A percentile compares a stretch with the other conserved stretches of the same genome.
These are phyloP conservation scores for Tachina grossa DNA, from an alignment of 2,888 invertebrate species.

Conservation along the genomic window DNA sequence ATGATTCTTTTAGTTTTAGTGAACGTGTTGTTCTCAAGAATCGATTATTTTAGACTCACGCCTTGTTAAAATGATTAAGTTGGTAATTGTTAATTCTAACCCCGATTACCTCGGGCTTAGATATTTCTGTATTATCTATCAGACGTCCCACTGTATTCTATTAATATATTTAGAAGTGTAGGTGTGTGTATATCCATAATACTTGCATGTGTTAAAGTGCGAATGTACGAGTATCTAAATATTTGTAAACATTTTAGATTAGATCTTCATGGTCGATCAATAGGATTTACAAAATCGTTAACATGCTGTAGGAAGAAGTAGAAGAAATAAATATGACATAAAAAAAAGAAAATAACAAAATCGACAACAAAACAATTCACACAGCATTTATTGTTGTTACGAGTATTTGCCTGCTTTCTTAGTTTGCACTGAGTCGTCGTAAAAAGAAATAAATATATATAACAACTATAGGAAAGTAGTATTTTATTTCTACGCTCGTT, in stretches of 20 bases:
- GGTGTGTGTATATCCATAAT: background rate
- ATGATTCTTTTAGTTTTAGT: too few species aligned
- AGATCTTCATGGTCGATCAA: conserved; percentile 66
- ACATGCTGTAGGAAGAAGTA: background rate
- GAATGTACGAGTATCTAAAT: conserved; percentile 22
- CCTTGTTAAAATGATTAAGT: too few species aligned
- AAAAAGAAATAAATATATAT: background rate
- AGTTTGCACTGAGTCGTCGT: background rate
- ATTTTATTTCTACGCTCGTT: background rate
- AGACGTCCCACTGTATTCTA: background rate
- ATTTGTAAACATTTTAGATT: conserved; percentile 57
- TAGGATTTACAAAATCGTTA: conserved; percentile 65
- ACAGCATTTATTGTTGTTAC: conserved; percentile 45
- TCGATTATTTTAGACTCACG: too few species aligned
- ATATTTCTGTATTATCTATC: too few species aligned
- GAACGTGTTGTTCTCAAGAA: too few species aligned
- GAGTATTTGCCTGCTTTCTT: background rate
- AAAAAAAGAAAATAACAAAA: conserved; percentile 28
- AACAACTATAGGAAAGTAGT: background rate
- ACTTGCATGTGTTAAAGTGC: background rate
- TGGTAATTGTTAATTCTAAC: too few species aligned
- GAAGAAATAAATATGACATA: background rate
- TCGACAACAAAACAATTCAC: conserved; percentile 56
- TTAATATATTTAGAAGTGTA: background rate
- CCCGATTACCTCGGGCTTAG: too few species aligned